These are phyloP conservation scores for Engystomops pustulosus DNA, from an alignment of 2,113 vertebrate genomes.

Conservation along the genomic window DNA sequence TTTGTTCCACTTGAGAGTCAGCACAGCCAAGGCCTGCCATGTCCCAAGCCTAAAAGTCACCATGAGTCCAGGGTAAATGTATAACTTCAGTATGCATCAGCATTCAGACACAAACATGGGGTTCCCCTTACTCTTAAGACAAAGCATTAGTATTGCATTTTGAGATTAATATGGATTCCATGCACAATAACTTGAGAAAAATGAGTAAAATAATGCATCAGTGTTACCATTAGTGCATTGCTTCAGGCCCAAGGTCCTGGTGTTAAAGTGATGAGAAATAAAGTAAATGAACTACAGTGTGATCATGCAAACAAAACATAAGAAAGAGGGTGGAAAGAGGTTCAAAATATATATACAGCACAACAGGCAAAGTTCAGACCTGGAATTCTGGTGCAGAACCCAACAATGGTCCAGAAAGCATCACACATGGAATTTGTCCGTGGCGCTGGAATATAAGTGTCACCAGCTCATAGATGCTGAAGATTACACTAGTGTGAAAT, in stretches of 20 bases:
- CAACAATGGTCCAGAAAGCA: not conserved
- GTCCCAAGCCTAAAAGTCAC: not conserved
- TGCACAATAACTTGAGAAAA: constrained; percentile 11
- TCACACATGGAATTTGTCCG: not conserved
- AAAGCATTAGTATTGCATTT: constrained; percentile 10
- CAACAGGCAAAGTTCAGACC: not conserved
- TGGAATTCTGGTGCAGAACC: constrained; percentile 3
- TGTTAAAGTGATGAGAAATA: not conserved
- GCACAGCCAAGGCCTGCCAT: not conserved
- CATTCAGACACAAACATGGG: not conserved
- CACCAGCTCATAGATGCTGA: no score
- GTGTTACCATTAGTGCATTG: not conserved
- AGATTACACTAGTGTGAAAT: no score
- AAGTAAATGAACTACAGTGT: not conserved
- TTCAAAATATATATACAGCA: constrained; percentile 6
- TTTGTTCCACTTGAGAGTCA: no score
- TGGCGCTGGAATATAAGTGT: not conserved
- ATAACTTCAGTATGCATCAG: not conserved
- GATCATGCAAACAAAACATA: constrained; percentile 29
- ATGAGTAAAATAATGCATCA: not conserved
- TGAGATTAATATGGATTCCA: not conserved
- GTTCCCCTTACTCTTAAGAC: not conserved
- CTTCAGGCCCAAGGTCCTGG: not conserved
- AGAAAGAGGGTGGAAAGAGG: not conserved
- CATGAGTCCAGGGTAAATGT: constrained; percentile 4